These are phyloP conservation scores for Cyaniris semiargus DNA, from an alignment of 2,888 invertebrate genomes.

Conservation along the genomic window DNA sequence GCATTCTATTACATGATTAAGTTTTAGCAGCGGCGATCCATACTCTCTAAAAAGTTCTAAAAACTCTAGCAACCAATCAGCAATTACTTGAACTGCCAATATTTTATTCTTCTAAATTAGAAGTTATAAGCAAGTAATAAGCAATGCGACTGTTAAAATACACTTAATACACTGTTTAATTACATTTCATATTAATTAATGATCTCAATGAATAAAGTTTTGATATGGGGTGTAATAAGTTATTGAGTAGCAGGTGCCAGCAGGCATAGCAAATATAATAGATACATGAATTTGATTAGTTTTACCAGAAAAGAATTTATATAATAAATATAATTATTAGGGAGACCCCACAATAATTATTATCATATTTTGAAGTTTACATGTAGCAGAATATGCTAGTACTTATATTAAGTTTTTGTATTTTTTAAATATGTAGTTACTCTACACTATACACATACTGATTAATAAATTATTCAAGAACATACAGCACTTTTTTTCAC, in stretches of 20 bases:
- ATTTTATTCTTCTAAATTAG: background rate
- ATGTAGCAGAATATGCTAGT: background rate
- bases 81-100: background rate
- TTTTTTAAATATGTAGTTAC: background rate
- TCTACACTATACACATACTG: too few relatives aligned
- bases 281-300: background rate
- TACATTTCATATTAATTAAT: too few relatives aligned
- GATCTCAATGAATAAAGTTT: too few relatives aligned
- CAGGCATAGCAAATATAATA: background rate
- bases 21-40: too few relatives aligned
- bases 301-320: background rate
- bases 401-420: background rate
- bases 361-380: background rate
- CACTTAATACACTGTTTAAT: too few relatives aligned
- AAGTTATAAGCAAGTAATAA: too few relatives aligned
- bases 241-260: background rate
- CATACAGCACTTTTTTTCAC: background rate
- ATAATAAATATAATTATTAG: background rate
- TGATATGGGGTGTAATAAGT: too few relatives aligned
- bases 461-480: background rate
- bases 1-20: background rate
- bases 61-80: background rate
- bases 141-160: too few relatives aligned
- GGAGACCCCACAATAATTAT: background rate
- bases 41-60: background rate